These are phyloP conservation scores for Hippolais icterina DNA, from an alignment of 2,113 vertebrate genomes.

Conservation along the genomic window DNA sequence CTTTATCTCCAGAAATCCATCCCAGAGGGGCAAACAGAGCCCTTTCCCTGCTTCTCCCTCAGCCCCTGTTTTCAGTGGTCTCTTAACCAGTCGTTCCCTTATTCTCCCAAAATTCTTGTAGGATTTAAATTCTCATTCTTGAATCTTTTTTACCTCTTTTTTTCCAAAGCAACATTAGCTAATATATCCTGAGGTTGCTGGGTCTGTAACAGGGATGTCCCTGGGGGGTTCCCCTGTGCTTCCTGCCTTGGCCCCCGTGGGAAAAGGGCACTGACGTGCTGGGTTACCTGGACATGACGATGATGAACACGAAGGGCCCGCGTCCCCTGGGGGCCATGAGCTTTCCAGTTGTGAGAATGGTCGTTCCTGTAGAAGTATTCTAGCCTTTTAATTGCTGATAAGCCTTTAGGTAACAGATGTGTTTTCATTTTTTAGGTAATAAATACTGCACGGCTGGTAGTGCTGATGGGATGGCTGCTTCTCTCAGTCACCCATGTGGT, in stretches of 20 bases:
- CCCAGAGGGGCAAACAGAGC: not conserved
- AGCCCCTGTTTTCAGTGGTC: not conserved
- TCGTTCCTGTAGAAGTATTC: not conserved
- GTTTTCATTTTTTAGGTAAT: not conserved
- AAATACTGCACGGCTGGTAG: not conserved
- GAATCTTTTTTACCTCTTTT: not conserved
- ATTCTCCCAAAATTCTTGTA: not conserved
- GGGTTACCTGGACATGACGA: rapidly evolving
- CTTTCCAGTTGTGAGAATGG: not conserved
- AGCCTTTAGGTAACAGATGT: not conserved
- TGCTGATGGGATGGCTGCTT: not conserved
- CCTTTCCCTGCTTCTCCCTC: not conserved
- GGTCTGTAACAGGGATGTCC: not conserved
- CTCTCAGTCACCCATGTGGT: rapidly evolving
- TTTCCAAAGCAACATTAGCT: not conserved
- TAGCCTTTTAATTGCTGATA: not conserved
- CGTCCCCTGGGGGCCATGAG: rapidly evolving
- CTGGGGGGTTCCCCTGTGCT: not conserved
- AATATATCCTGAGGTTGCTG: not conserved
- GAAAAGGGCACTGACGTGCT: rapidly evolving
- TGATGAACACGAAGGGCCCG: rapidly evolving
- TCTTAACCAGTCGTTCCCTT: not conserved
- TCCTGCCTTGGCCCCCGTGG: rapidly evolving
- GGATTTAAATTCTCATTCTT: not conserved
- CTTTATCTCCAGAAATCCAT: conserved; percentile 3